Evolutionary conservation across 2,113 vertebrate species (phyloP).

Genomic region (human (Homo sapiens)): GRCh38 chr11:17213001-17213500

Average conservation of each 20-base stretch:
- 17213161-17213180: neutral
- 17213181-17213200: slow-evolving; percentile 4
- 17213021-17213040: neutral
- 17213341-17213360: neutral
- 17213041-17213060: neutral
- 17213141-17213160: neutral
- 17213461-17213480: too few species aligned
- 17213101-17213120: neutral
- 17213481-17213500: too few species aligned
- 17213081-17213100: neutral
- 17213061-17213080: neutral
- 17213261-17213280: neutral
- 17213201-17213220: neutral
- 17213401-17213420: too few species aligned
- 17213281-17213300: neutral
- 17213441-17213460: too few species aligned
- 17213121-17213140: neutral
- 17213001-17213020: neutral
- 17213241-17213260: neutral
- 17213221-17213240: neutral
- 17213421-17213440: too few species aligned
- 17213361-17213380: neutral
- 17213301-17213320: neutral
- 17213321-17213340: neutral
- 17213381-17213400: too few species aligned